Evolutionary conservation across 1,140 invertebrate genomes (phyloP).

Genomic region (Drosophila bifasciata): DNA sequence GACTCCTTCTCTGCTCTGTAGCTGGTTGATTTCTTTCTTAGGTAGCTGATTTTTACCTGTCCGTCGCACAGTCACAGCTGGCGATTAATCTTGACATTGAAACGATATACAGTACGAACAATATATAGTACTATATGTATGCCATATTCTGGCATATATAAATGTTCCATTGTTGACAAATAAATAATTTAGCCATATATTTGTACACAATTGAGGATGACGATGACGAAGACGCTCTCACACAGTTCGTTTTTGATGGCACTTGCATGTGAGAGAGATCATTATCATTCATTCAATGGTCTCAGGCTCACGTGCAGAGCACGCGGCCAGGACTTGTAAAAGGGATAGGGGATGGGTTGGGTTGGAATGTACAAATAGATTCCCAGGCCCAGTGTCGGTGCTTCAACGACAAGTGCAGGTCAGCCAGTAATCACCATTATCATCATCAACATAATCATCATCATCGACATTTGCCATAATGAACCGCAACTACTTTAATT

Average conservation of each 20-base stretch:
- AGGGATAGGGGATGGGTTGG: too few relatives aligned
- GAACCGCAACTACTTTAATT: conserved; percentile 77
- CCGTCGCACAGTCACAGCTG: conserved; percentile 76
- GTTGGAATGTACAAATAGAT: conserved; percentile 47
- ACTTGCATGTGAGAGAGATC: conserved; percentile 71
- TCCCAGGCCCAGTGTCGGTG: conserved; percentile 44
- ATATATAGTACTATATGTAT: conserved; percentile 10
- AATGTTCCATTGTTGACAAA: conserved; percentile 65
- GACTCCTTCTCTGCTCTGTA: conserved; percentile 10
- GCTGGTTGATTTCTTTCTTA: neutral
- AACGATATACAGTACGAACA: conserved; percentile 24
- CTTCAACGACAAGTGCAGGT: conserved; percentile 71
- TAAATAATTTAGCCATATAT: conserved; percentile 67
- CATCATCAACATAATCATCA: conserved; percentile 24
- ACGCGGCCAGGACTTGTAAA: conserved; percentile 63
- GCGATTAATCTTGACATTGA: conserved; percentile 82
- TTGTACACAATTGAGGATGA: conserved; percentile 22
- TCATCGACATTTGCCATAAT: conserved; percentile 34
- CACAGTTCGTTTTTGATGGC: conserved; percentile 41
- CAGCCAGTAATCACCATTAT: conserved; percentile 42
- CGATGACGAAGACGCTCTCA: conserved; percentile 45
- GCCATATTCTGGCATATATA: conserved; percentile 49
- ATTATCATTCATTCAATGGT: conserved; percentile 58
- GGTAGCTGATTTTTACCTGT: conserved; percentile 47
- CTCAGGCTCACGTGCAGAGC: conserved; percentile 63